Evolutionary conservation across 2,113 vertebrate species (phyloP).

Genomic region (human): DNA sequence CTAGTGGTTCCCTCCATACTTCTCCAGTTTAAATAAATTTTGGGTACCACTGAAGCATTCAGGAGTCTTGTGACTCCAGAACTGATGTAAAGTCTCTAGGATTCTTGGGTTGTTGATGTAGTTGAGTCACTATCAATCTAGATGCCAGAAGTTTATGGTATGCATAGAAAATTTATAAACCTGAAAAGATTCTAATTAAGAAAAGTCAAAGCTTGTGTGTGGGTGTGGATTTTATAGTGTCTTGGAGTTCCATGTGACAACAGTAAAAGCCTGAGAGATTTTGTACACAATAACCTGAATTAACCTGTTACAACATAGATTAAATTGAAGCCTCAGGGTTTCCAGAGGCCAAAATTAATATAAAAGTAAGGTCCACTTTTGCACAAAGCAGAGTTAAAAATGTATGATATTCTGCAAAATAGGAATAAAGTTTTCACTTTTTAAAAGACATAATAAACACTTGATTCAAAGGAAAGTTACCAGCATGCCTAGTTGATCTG

Average conservation of each 20-base stretch:
- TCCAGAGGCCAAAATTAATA: not conserved
- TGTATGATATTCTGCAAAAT: not conserved
- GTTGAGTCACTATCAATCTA: not conserved
- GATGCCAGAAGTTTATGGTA: not conserved
- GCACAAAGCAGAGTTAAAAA: not conserved
- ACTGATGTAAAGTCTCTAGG: not conserved
- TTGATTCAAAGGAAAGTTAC: conserved; percentile 1
- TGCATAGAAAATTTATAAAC: not conserved
- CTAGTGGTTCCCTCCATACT: not conserved
- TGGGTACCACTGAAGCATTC: not conserved
- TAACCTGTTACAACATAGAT: not conserved
- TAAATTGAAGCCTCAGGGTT: not conserved
- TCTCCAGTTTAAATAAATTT: not conserved
- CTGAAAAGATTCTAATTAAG: not conserved
- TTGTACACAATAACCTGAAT: not conserved
- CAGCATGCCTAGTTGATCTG: not conserved
- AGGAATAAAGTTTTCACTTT: conserved; percentile 42
- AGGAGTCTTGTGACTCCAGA: not conserved
- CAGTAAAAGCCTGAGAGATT: not conserved
- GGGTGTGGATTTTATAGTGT: not conserved
- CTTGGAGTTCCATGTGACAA: not conserved
- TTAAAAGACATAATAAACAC: conserved; percentile 22
- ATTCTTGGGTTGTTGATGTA: not conserved
- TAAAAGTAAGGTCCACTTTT: not conserved
- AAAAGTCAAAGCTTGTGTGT: not conserved